Base-by-base conservation (phyloP, 2,888 invertebrate genomes). In the Chironomus riparius region DNA sequence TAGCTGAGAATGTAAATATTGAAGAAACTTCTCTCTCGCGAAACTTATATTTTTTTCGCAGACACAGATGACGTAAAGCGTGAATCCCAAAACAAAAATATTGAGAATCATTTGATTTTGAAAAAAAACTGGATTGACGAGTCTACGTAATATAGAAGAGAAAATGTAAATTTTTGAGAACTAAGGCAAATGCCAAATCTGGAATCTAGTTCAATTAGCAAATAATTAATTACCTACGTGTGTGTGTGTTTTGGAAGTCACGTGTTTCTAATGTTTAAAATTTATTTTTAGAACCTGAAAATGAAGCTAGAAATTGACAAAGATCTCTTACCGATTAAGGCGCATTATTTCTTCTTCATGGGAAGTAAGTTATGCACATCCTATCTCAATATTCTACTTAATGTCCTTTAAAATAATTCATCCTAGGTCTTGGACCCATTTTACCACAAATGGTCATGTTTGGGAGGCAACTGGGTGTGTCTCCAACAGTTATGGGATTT, bases 321-420 rank as follows among this genome's bases (percentile, higher is more conserved):
- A 79, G 86, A 86, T 65, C 86, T 94, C 72, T 80, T 95, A 83
- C 94, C 94, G 12, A 87, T 95, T 71, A 95, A 95, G 86, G 90
- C 90, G 0, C 94, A 94, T 82, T 95, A 90, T 81, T 94, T 95
- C 84, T 92, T 93, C 82, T 93, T 94, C 80, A 92, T 94, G 87
- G 93, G 91, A 79, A 92, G 94, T 93, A 85, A 89, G 88, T 85
- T 69, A 10, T 62, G 15, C 13, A 72, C 5, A 18, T 61, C 18
- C 7, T 15, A 15, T 2, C 2, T 2, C 4, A 4, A 38, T 10
- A n/a, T 4, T 10, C 1, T 10, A 38, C 38, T 10, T 10, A 38
- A 38, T 50, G 56, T 68, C 15, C 61, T 38, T 15, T 7, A 13
- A 68, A 68, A n/a, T 21, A 13, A 15, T 24, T 78, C 76, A 79